A percentile compares a stretch with the other conserved stretches of the same genome.
Conservation (phyloP, 2,797 vertebrate genomes). For the Babyrousa celebensis region DNA sequence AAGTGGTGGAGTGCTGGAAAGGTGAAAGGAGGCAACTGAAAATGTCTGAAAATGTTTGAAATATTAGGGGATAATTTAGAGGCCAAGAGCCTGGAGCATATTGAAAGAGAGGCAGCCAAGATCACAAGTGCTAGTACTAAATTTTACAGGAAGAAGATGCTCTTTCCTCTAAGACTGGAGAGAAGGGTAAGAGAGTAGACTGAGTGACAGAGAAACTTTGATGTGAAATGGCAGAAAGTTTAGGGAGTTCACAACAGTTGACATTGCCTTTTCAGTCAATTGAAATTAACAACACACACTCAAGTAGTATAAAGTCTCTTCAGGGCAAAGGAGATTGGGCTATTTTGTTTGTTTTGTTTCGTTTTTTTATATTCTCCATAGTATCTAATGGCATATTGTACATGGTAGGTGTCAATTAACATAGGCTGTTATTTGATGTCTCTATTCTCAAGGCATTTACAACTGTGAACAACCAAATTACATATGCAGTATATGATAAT, state of each 20-base stretch:
- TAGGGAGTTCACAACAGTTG: not conserved
- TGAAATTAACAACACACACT: constrained; percentile 22
- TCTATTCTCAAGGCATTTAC: constrained; percentile 15
- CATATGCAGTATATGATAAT: not conserved
- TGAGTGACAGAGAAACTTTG: not conserved
- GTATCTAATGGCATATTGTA: constrained; percentile 18
- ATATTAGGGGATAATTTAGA: constrained; percentile 7
- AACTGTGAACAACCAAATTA: constrained; percentile 21
- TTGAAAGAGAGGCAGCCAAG: not conserved
- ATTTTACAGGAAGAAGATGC: not conserved
- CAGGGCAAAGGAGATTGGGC: not conserved
- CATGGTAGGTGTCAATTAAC: not conserved
- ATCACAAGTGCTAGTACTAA: not conserved
- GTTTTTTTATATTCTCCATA: constrained; percentile 7
- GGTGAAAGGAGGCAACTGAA: constrained; percentile 23
- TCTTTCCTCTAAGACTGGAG: not conserved
- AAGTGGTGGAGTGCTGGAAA: not conserved
- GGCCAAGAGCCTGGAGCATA: not conserved
- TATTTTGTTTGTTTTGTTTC: constrained; percentile 5
- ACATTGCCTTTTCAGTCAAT: constrained; percentile 46
- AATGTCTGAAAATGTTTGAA: constrained; percentile 51
- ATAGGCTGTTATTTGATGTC: not conserved
- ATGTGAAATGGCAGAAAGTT: constrained; percentile 9
- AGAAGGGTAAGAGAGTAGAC: not conserved
- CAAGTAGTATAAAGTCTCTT: not conserved